Conservation (phyloP, 2,888 invertebrate genomes). For the Eurytoma californica region DNA sequence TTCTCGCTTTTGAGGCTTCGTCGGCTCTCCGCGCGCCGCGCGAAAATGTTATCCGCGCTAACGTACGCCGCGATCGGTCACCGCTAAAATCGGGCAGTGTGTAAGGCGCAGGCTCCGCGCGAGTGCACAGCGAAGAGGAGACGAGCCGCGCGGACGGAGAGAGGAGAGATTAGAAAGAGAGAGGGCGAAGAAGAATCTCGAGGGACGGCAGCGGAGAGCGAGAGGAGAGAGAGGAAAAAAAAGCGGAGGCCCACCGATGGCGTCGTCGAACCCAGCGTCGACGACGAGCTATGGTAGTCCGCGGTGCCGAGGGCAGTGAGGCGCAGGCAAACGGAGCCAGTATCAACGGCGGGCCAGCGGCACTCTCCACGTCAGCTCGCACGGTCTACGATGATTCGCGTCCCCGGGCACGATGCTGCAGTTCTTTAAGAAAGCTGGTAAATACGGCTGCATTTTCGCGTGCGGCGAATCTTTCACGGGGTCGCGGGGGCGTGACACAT, state of each 20-base stretch:
- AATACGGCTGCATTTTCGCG: conserved; percentile 55
- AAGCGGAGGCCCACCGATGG: conserved; percentile 24
- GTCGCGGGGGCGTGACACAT: not conserved
- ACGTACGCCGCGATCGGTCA: conserved; percentile 25
- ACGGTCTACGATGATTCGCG: conserved; percentile 68
- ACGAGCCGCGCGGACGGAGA: conserved; percentile 23
- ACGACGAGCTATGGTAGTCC: conserved; percentile 39
- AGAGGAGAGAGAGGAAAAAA: not conserved
- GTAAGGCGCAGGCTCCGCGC: not conserved
- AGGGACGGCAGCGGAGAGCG: not conserved
- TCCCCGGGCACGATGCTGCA: conserved; percentile 80
- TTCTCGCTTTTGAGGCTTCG: too few relatives aligned
- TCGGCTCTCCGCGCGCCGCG: too few relatives aligned
- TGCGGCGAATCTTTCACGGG: not conserved
- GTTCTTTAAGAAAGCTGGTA: conserved; percentile 87
- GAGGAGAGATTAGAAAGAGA: not conserved
- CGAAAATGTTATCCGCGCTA: too few relatives aligned
- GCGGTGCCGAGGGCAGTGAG: not conserved
- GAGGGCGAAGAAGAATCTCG: not conserved
- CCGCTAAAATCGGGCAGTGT: conserved; percentile 46
- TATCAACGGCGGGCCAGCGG: not conserved
- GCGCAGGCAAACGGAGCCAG: not conserved
- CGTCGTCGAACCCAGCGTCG: conserved; percentile 23
- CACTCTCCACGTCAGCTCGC: conserved; percentile 20
- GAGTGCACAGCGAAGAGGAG: conserved; percentile 3